Base-by-base conservation (phyloP, 1,140 invertebrate species). In the Pachypsylla venusta region DNA sequence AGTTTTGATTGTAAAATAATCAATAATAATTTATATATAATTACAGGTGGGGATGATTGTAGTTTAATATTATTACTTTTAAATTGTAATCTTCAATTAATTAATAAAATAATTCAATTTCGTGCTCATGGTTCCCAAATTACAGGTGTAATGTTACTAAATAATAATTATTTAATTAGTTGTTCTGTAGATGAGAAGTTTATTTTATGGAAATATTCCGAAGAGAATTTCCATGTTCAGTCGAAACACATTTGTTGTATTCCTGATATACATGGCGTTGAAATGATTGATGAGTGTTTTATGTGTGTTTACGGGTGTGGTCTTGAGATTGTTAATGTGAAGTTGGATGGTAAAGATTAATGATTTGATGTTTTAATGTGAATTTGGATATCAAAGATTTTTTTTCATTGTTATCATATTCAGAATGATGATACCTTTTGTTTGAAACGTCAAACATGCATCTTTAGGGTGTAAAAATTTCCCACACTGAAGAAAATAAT, bases 1-100 rank as follows among this genome's bases (percentile, higher is more conserved):
- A 74, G 78, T 16, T 61, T 57, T 25, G 62, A 61, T 28, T 40
- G 57, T 10, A 7, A 59, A 54, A 16, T 57, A 16, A 24, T 58
- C 28, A 56, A 57, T 30, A 10, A 55, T n/a, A 13, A 56, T 59
- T 35, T 54, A 20, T 16, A 59, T 16, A 13, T 63, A 20, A 13
- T 30, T 16, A 59, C 62, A 42, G 62, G 62, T 24, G 62, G 62
- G 26, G 62, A 63, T 40, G 62, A 63, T 57, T 60, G 27, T 27
- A 48, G 42, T 19, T 22, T 48, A n/a, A 19, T 39, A 24, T 13
- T 57, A 48, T 56, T 57, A 20, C 1, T 28, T 5, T 57, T 48
- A 13, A 26, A 26, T 7, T 4, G 48, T 48, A 28, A 19, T 16
- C 2, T 22, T 5, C n/a, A 56, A 2, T 19, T 7, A 19, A 40